phyloP scores from a whole-genome alignment of 1,140 invertebrate species.

The Phocides pigmalion region DNA sequence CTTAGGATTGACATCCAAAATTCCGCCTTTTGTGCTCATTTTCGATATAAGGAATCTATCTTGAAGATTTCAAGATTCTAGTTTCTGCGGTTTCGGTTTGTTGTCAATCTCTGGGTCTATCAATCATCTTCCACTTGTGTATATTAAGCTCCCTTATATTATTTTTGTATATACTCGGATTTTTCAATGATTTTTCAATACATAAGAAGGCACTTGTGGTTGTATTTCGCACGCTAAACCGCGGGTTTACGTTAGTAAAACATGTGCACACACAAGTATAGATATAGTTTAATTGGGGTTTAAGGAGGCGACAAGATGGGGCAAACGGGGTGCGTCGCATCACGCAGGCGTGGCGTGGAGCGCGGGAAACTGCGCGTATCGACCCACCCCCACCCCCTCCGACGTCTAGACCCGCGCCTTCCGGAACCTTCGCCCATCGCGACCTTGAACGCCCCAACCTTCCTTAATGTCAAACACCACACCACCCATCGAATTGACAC shows the following conservation, averaged over 20 bases:
- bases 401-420: constrained; percentile 76
- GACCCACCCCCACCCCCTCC: constrained; percentile 62
- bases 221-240: background rate
- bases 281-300: constrained; percentile 42
- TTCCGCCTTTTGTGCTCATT: too few relatives aligned
- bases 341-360: constrained; percentile 73
- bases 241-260: background rate
- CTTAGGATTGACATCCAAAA: too few relatives aligned
- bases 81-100: too few relatives aligned
- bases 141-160: too few relatives aligned
- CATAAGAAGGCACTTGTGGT: too few relatives aligned
- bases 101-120: too few relatives aligned
- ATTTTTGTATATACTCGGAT: too few relatives aligned
- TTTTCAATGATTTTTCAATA: too few relatives aligned
- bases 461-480: constrained; percentile 73
- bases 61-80: too few relatives aligned
- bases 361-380: constrained; percentile 82
- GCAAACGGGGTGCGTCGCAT: constrained; percentile 45
- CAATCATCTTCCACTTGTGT: too few relatives aligned
- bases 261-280: background rate
- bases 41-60: too few relatives aligned
- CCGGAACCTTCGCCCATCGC: constrained; percentile 76
- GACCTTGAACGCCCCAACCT: constrained; percentile 82
- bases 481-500: constrained; percentile 51
- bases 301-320: constrained; percentile 63